Evolutionary conservation across 1,140 invertebrate species (phyloP).

Genomic region (Drosophila virilis): DNA sequence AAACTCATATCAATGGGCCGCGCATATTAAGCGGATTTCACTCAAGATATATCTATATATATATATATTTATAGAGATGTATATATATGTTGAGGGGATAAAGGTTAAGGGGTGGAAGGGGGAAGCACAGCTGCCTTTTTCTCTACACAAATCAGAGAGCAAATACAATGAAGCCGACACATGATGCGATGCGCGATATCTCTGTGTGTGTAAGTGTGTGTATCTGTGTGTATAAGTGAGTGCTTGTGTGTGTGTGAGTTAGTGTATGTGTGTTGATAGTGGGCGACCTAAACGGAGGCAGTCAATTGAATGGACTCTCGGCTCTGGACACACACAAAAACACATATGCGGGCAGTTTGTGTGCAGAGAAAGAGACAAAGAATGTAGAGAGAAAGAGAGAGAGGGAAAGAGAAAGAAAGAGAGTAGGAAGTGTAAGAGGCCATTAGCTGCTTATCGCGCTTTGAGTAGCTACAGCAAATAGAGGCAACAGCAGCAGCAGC

Average conservation of each 20-base stretch:
- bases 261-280: conserved; percentile 61
- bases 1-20: conserved; percentile 67
- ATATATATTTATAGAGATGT: background rate
- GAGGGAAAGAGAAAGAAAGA: conserved; percentile 10
- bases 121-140: conserved; percentile 39
- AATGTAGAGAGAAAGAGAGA: conserved; percentile 9
- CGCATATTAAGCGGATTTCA: conserved; percentile 58
- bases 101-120: background rate
- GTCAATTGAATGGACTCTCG: conserved; percentile 59
- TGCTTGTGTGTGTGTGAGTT: conserved; percentile 26
- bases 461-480: conserved; percentile 55
- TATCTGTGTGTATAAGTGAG: conserved; percentile 11
- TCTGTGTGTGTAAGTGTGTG: conserved; percentile 4
- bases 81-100: conserved; percentile 39
- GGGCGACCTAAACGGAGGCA: conserved; percentile 26
- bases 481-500: background rate
- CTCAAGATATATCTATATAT: background rate
- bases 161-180: conserved; percentile 75
- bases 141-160: conserved; percentile 77
- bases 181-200: conserved; percentile 43
- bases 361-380: conserved; percentile 13
- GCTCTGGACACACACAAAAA: conserved; percentile 11
- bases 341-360: conserved; percentile 43
- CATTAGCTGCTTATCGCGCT: conserved; percentile 80
- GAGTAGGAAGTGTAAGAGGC: conserved; percentile 57